Evolutionary conservation across 2,797 vertebrate genomes (phyloP), one percentile per base, ranked within the genome.

Genomic region (Parambassis ranga): DNA sequence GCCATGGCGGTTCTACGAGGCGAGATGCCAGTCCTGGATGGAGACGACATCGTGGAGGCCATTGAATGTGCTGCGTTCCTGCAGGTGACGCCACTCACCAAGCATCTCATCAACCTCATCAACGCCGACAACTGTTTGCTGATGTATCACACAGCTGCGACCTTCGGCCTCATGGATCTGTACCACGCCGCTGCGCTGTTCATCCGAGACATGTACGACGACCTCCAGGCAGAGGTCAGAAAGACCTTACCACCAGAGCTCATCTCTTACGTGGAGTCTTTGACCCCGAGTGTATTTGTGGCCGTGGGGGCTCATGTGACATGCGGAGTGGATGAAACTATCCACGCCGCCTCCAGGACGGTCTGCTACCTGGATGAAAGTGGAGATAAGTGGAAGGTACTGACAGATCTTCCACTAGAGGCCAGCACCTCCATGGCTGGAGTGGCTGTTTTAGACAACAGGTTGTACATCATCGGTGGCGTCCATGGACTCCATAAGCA

Each of bases 361-460:
- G 77, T 99, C 57, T 98, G 96, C 82, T 96, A 93, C 81, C 84
- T 99, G 71, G 94, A 99, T 0, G 97, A 99, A 82, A 82, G 86
- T 3, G 83, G 49, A 30, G 92, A 95, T 18, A 66, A 75, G 0
- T 98, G 97, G 97, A 94, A 92, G 66, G 93, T 93, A 0, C 86
- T 99, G 8, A 94, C 95, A 14, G 91, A 94, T 43, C 90, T 99
- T 42, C 97, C 97, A 0, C 82, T 91, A 7, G 83, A 91, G 0
- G 95, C 95, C 76, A 99, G 96, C 89, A 97, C 97, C 0, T 92
- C 95, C 70, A 93, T 97, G 83, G 96, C 96, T 0, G 96, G 96
- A 2, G 93, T 98, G 68, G 86, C 96, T 0, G 94, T 94, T 5
- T 78, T 97, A 62, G 91, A 95, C 75, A 97, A 98, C 71, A 95